A percentile compares a stretch with the other conserved stretches of the same genome.
Conservation (phyloP, 2,113 vertebrate genomes). For the Cettia cetti region DNA sequence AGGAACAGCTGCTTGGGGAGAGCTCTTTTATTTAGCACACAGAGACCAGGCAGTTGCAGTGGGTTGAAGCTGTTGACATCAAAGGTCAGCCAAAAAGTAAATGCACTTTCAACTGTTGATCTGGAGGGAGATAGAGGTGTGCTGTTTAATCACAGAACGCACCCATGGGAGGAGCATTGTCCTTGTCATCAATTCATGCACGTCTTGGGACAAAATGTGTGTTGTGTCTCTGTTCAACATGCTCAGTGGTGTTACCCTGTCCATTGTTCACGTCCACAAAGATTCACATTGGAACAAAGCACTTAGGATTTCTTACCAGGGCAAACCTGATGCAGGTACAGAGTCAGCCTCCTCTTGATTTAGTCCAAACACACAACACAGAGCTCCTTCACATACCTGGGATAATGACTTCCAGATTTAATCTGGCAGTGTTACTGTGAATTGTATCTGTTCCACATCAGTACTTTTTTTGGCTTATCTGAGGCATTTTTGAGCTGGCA, state of each 20-base stretch:
- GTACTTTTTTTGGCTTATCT: neutral
- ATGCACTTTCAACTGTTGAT: neutral
- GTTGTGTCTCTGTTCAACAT: neutral
- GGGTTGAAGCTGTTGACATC: neutral
- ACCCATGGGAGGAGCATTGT: neutral
- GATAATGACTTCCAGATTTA: neutral
- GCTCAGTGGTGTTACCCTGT: neutral
- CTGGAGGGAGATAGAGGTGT: neutral
- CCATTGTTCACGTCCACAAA: neutral
- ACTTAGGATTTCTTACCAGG: neutral
- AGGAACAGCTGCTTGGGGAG: neutral
- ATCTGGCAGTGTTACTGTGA: neutral
- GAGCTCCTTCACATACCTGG: neutral
- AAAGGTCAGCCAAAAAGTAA: neutral
- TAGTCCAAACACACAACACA: neutral
- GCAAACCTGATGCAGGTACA: neutral
- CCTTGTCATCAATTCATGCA: neutral
- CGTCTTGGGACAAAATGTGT: neutral
- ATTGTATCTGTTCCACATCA: neutral
- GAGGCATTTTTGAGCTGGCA: neutral
- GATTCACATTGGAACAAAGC: neutral
- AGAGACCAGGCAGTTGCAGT: neutral
- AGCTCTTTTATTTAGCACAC: neutral
- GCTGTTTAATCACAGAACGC: neutral
- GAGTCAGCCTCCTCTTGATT: neutral